Percentiles rank a stretch among this genome's conserved stretches.
phyloP scores from a whole-genome alignment of 2,113 vertebrate genomes.

The Stictonetta naevosa region DNA sequence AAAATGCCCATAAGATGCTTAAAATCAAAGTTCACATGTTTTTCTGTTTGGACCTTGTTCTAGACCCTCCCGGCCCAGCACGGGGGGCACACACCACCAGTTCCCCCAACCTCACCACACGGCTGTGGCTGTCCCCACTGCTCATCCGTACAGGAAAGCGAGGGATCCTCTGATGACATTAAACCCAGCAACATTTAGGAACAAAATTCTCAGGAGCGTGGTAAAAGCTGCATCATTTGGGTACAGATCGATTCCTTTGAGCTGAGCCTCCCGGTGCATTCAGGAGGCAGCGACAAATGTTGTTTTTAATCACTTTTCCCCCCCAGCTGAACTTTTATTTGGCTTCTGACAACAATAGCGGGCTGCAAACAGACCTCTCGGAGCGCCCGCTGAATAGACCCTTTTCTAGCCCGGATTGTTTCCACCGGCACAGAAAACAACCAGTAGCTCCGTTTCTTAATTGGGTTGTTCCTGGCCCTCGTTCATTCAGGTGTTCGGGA shows the following conservation, averaged over 20 bases:
- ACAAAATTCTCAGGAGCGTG: not conserved
- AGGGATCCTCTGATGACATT: not conserved
- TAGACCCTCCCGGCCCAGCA: not conserved
- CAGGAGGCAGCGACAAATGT: not conserved
- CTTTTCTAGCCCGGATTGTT: constrained; percentile 63
- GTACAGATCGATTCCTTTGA: not conserved
- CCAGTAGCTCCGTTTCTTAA: constrained; percentile 78
- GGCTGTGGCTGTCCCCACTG: not conserved
- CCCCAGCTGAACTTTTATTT: constrained; percentile 64
- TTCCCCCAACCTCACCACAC: too few relatives aligned
- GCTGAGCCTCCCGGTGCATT: not conserved
- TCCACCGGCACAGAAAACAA: constrained; percentile 70
- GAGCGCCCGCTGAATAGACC: constrained; percentile 16
- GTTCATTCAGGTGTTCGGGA: constrained; percentile 76
- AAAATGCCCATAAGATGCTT: not conserved
- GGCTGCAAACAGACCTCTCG: constrained; percentile 64
- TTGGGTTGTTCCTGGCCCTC: constrained; percentile 75
- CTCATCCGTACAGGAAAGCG: not conserved
- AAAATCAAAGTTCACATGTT: not conserved
- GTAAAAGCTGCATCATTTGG: not conserved
- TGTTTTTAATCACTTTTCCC: constrained; percentile 9
- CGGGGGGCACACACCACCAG: not conserved
- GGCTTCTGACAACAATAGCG: constrained; percentile 55
- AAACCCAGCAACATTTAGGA: constrained; percentile 10
- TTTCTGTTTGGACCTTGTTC: not conserved